phyloP scores from a whole-genome alignment of 2,113 vertebrate genomes.

The Clarias batrachus region DNA sequence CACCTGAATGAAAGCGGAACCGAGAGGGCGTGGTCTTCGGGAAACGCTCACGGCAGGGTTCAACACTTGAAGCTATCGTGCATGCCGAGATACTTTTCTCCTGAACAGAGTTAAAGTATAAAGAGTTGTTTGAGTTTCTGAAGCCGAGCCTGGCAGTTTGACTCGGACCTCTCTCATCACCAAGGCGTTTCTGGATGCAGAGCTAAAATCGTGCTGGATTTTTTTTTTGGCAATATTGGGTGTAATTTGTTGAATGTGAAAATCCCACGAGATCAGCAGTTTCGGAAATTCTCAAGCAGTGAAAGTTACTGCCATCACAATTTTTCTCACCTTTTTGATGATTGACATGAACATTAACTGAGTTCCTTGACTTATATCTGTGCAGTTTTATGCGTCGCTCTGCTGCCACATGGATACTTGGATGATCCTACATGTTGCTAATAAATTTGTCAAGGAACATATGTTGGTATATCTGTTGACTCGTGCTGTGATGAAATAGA shows the following conservation, averaged over 20 bases:
- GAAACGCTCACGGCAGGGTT: neutral
- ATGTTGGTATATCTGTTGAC: too few species aligned
- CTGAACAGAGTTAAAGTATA: neutral
- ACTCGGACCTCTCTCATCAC: neutral
- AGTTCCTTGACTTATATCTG: neutral
- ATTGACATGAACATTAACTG: neutral
- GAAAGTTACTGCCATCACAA: neutral
- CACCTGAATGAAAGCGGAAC: neutral
- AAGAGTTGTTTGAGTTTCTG: neutral
- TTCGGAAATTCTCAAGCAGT: neutral
- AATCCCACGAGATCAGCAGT: neutral
- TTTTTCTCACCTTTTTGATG: neutral
- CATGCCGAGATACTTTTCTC: neutral
- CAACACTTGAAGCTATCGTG: neutral
- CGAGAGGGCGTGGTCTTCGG: neutral
- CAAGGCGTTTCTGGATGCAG: neutral
- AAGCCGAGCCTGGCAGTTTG: neutral
- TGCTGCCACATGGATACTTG: neutral
- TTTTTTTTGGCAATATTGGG: neutral
- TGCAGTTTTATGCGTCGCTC: neutral
- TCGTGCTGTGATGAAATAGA: too few species aligned
- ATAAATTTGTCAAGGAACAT: neutral
- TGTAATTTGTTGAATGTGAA: neutral
- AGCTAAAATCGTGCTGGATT: too few species aligned
- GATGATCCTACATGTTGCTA: neutral